Percentiles rank a stretch among this genome's conserved stretches.
Conservation (phyloP, 1,140 invertebrate species). For the Listronotus oregonensis region DNA sequence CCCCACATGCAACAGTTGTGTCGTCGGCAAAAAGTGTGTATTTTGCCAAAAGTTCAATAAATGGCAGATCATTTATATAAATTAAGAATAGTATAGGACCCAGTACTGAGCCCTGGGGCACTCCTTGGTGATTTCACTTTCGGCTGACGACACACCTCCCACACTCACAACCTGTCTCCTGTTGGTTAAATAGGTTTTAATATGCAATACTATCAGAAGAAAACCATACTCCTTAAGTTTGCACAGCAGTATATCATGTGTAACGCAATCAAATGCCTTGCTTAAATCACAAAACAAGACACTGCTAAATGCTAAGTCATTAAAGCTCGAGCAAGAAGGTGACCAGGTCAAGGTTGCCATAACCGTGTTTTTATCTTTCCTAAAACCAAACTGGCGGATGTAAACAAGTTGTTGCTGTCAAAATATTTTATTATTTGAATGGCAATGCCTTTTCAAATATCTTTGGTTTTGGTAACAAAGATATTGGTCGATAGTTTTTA, state of each 20-base stretch:
- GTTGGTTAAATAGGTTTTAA: background rate
- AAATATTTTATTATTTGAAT: background rate
- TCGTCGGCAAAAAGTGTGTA: conserved; percentile 14
- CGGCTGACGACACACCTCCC: background rate
- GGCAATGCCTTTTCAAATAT: background rate
- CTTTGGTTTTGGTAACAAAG: background rate
- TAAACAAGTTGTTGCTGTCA: background rate
- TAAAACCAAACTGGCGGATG: background rate
- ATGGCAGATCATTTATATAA: conserved; percentile 12
- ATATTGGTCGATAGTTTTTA: conserved; percentile 4
- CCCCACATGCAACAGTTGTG: conserved; percentile 3
- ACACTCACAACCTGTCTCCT: conserved; percentile 8
- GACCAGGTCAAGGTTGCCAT: background rate
- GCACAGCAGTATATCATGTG: background rate
- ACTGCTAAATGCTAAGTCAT: background rate
- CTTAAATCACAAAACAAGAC: background rate
- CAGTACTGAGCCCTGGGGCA: background rate
- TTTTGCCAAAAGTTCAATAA: background rate
- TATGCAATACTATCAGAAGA: background rate
- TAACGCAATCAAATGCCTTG: background rate
- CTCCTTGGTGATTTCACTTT: too few species aligned
- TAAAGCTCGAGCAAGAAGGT: background rate
- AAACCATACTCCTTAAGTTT: background rate
- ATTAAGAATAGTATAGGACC: conserved; percentile 7
- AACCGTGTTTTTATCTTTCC: background rate